Base-by-base conservation (phyloP, 2,888 invertebrate species). In the Trypoxylon attenuatum region DNA sequence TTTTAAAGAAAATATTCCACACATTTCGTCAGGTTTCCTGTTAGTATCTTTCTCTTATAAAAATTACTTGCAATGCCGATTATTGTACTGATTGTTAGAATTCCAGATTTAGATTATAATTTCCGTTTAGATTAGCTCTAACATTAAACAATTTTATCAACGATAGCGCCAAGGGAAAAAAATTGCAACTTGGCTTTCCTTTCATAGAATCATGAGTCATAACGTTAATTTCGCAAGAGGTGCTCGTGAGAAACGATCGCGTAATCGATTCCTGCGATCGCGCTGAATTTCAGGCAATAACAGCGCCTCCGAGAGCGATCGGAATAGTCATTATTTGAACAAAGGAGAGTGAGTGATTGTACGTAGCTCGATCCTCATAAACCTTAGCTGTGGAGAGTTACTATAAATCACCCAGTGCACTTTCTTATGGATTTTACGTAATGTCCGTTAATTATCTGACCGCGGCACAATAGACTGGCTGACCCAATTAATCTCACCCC, bases 401-500 rank as follows among this genome's bases (percentile, higher is more conserved):
- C n/a, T n/a, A n/a, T n/a, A n/a, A n/a, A n/a, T n/a, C n/a, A n/a
- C 42, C 42, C 38, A 50, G 54, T 52, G 61, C 64, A 60, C 67
- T 75, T 69, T 63, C 64, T 63, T 66, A 49, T 29, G 2, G 27
- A 45, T 50, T 59, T 73, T 68, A 56, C 59, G 55, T 68, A 75
- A 75, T 55, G 50, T 64, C 63, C 63, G 53, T 75, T 75, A 72
- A 76, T 72, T 75, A 68, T 63, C 67, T 43, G 33, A 18, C 13
- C 33, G 49, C 42, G 47, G 13, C 50, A 33, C 46, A 50, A 65
- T 59, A 57, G 59, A 46, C 46, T 65, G 42, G 27, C 27, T 58
- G 70, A 76, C 76, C 73, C 50, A 76, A 76, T 76, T 76, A 66
- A 68, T 75, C 62, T 46, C 43, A 45, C 27, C 46, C 51, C 33